Percentiles rank a stretch among this genome's conserved stretches.
These are phyloP conservation scores for Ochotona curzoniae DNA, from an alignment of 2,113 vertebrate genomes.

Conservation along the genomic window DNA sequence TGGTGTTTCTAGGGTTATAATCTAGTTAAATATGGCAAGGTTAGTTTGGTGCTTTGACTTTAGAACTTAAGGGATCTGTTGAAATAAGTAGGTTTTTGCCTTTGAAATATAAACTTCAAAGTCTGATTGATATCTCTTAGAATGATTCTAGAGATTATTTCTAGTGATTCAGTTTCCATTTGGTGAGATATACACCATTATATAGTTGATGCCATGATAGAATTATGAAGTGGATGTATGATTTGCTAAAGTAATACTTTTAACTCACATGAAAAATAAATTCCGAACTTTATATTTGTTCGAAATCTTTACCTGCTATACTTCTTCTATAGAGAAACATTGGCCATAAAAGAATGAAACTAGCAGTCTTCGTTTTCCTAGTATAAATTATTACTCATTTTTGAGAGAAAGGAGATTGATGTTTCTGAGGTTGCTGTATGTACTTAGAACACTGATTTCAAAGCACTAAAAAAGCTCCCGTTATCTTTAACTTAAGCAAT, in stretches of 20 bases:
- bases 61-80: not conserved
- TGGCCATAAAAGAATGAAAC: slow-evolving; percentile 17
- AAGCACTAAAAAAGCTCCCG: not conserved
- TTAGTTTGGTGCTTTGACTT: not conserved
- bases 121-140: not conserved
- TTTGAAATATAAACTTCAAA: not conserved
- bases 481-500: not conserved
- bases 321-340: not conserved
- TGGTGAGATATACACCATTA: not conserved
- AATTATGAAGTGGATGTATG: not conserved
- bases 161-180: not conserved
- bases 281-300: not conserved
- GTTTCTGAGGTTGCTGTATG: not conserved
- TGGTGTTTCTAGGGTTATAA: not conserved
- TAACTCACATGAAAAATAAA: not conserved
- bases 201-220: not conserved
- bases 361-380: not conserved
- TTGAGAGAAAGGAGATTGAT: not conserved
- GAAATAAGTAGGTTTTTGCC: not conserved
- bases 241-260: not conserved
- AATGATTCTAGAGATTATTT: not conserved
- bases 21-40: not conserved
- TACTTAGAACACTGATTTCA: not conserved
- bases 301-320: not conserved
- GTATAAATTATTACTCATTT: slow-evolving; percentile 22